Evolutionary conservation across 1,140 invertebrate genomes (phyloP), one percentile per base, ranked within the genome.

Genomic region (Zaprionus camerounensis): DNA sequence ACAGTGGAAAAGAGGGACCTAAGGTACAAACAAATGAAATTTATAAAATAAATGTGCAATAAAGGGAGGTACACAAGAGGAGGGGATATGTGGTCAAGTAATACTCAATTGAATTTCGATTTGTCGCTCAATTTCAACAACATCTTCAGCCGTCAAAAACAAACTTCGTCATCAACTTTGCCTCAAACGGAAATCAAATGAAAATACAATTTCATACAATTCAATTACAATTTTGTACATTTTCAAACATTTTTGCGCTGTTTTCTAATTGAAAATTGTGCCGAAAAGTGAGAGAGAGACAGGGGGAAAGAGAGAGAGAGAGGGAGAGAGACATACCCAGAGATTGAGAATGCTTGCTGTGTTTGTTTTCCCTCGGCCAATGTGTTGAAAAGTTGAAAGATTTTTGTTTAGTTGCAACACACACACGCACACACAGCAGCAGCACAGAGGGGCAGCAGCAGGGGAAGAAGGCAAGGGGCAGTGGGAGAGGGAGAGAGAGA

Each of bases 231-330:
- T 83, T 88, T 74, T 78, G 80, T 88, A 75, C 24, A 26, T 80
- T 83, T 88, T 83, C 83, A 56, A 83, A 75, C 77, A 80, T 76
- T 76, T 72, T 71, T 36, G 6, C 12, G 24, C 12, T 49, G 49
- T 36, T 65, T 11, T 22, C 83, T 81, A 87, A 87, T 83, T 88
- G 83, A 88, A 87, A 87, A 88, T 87, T 80, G 73, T 83, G 84
- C 83, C 70, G 84, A 87, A 83, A 86, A 87, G 78, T 77, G 67
- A 71, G 15, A 31, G 56, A 51, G 76, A 41, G 15, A n/a, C 0
- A 41, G 38, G 5, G 13, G 2, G 15, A 41, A 5, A 7, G 15
- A 38, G 41, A 44, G 41, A 15, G n/a, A n/a, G 36, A 15, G 4
- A 15, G 7, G 2, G 5, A 17, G 15, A 41, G 9, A 13, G 13